These are phyloP conservation scores for Coreoperca whiteheadi DNA, from an alignment of 2,113 vertebrate genomes.

Conservation along the genomic window DNA sequence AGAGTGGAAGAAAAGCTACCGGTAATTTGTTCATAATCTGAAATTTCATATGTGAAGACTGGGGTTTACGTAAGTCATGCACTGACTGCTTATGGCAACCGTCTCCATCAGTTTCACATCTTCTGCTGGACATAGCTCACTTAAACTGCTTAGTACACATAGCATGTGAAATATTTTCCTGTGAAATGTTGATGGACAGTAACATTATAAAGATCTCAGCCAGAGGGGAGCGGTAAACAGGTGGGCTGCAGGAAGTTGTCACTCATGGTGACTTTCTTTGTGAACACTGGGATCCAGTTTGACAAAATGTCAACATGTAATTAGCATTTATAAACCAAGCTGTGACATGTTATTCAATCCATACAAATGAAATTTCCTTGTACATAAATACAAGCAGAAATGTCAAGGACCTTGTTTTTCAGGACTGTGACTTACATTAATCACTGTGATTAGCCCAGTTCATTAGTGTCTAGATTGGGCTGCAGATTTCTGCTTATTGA, in stretches of 20 bases:
- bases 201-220: conserved; percentile 32
- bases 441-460: conserved; percentile 16
- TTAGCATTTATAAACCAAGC: conserved; percentile 61
- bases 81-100: background rate
- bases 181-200: conserved; percentile 40
- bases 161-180: conserved; percentile 21
- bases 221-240: conserved; percentile 25
- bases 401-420: conserved; percentile 36
- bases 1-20: conserved; percentile 1
- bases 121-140: background rate
- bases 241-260: conserved; percentile 54
- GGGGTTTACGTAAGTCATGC: background rate
- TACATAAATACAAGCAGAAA: conserved; percentile 31
- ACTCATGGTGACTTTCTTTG: conserved; percentile 39
- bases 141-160: background rate
- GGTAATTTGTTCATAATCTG: conserved; percentile 3
- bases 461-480: conserved; percentile 29
- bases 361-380: conserved; percentile 41
- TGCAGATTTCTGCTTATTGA: conserved; percentile 12
- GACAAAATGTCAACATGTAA: conserved; percentile 72
- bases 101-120: background rate
- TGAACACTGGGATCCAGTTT: conserved; percentile 22
- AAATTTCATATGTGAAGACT: background rate
- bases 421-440: conserved; percentile 14
- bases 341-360: conserved; percentile 61